A percentile compares a stretch with the other conserved stretches of the same genome.
Conservation (phyloP, 2,113 vertebrate species). For the Phoenicopterus ruber region DNA sequence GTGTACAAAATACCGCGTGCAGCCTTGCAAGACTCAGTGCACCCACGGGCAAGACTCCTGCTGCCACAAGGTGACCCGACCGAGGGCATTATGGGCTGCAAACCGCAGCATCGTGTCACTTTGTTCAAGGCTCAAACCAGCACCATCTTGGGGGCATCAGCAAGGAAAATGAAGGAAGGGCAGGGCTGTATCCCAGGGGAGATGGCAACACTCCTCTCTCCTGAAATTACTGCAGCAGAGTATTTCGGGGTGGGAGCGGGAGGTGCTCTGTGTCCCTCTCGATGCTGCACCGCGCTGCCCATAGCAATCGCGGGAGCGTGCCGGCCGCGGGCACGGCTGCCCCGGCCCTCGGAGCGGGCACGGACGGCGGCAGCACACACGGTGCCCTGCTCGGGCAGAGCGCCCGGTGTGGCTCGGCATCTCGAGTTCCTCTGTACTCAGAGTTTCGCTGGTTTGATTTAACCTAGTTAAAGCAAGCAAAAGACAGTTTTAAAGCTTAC, state of each 20-base stretch:
- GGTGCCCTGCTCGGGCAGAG: not conserved
- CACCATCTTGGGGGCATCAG: not conserved
- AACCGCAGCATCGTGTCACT: not conserved
- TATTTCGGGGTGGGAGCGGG: accelerated
- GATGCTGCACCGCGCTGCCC: accelerated
- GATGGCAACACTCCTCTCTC: not conserved
- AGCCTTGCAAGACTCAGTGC: not conserved
- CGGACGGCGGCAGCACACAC: not conserved
- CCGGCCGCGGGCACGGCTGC: not conserved
- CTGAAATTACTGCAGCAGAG: not conserved
- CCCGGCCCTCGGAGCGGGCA: not conserved
- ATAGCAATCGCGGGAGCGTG: accelerated
- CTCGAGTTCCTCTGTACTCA: no score
- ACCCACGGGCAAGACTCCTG: not conserved
- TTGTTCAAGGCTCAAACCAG: not conserved
- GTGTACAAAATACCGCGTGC: not conserved
- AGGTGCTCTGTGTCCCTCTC: not conserved
- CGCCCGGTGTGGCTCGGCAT: accelerated
- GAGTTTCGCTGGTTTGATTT: not conserved
- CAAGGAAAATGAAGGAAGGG: no score
- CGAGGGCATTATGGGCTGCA: accelerated
- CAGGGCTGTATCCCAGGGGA: no score
- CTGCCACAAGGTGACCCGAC: not conserved
- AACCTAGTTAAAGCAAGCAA: not conserved
- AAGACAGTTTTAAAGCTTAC: not conserved